These are phyloP conservation scores for Propithecus perrieri DNA, from an alignment of 2,797 vertebrate species.

Conservation along the genomic window DNA sequence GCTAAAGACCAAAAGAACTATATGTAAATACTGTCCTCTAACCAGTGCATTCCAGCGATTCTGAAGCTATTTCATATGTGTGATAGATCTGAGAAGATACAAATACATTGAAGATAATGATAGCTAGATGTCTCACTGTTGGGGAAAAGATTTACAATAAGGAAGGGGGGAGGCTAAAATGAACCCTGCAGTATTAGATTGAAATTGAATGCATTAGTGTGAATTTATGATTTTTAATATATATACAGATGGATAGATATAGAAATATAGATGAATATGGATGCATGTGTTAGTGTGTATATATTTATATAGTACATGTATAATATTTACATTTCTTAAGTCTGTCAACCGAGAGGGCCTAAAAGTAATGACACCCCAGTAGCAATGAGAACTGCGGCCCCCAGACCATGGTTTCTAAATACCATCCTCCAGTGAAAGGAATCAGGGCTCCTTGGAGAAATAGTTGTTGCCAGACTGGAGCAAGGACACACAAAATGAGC, in stretches of 20 bases:
- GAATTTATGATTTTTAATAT: not conserved
- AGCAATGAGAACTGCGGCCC: not conserved
- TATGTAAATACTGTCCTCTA: not conserved
- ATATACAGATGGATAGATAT: not conserved
- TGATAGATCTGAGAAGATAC: not conserved
- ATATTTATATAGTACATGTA: not conserved
- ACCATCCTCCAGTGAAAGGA: not conserved
- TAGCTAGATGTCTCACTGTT: not conserved
- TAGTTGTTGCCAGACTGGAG: not conserved
- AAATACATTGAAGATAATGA: not conserved
- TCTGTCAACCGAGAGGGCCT: not conserved
- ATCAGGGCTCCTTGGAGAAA: not conserved
- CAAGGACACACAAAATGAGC: not conserved
- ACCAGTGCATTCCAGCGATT: not conserved
- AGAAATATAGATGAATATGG: no score
- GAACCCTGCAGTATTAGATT: not conserved
- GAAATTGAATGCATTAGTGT: not conserved
- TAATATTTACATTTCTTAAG: not conserved
- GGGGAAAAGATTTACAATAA: not conserved
- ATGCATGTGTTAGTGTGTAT: not conserved
- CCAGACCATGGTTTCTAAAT: not conserved
- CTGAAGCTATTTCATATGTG: not conserved
- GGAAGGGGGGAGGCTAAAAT: not conserved
- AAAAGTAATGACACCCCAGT: not conserved
- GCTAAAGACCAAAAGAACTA: not conserved